These are phyloP conservation scores for Cephus sareptanus DNA, from an alignment of 2,888 invertebrate species.

Conservation along the genomic window DNA sequence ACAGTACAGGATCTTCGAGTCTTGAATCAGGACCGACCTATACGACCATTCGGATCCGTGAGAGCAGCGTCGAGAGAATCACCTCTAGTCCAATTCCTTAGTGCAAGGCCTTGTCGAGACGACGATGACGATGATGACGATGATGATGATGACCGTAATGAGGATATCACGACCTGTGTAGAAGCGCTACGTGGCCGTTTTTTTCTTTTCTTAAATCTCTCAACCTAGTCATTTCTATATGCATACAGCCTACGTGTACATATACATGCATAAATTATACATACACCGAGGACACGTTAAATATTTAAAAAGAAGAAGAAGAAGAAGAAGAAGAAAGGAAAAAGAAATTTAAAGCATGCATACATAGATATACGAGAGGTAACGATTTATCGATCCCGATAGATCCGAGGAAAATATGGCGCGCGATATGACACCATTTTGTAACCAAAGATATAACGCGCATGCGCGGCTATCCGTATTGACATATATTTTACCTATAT, in stretches of 20 bases:
- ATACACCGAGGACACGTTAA: neutral
- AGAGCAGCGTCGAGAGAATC: conserved; percentile 65
- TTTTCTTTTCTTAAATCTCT: conserved; percentile 47
- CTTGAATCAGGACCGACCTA: conserved; percentile 53
- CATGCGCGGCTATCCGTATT: conserved; percentile 37
- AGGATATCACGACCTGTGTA: neutral
- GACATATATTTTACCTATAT: neutral
- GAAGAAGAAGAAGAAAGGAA: neutral
- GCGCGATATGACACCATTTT: conserved; percentile 16
- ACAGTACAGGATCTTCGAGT: conserved; percentile 19
- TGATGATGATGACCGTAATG: neutral
- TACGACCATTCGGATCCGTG: conserved; percentile 63
- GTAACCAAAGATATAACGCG: conserved; percentile 46
- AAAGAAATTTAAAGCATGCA: neutral
- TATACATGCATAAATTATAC: conserved; percentile 22
- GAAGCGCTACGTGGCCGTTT: conserved; percentile 24
- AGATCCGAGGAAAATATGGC: neutral
- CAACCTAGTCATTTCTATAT: conserved; percentile 61
- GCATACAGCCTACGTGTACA: conserved; percentile 36
- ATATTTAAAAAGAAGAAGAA: neutral
- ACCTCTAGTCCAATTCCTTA: conserved; percentile 66
- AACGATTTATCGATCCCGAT: neutral
- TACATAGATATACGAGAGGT: neutral
- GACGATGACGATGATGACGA: neutral
- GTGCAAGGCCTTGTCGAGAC: conserved; percentile 39